Percentiles rank a stretch among this genome's conserved stretches.
phyloP scores from a whole-genome alignment of 1,140 invertebrate genomes.

The Thereuonema tuberculata region DNA sequence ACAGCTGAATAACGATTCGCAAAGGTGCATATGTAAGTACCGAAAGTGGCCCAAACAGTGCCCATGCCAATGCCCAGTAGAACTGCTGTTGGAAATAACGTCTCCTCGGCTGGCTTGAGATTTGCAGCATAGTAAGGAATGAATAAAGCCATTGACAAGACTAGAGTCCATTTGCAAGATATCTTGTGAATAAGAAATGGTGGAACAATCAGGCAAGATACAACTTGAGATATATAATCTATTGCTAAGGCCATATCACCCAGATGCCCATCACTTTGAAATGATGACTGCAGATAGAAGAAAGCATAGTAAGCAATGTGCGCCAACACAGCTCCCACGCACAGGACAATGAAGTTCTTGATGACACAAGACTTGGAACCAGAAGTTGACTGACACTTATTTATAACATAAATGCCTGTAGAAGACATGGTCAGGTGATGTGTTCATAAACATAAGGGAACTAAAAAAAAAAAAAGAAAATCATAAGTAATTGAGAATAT shows the following conservation, averaged over 20 bases:
- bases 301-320: slow-evolving; percentile 9
- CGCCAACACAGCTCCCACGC: slow-evolving; percentile 11
- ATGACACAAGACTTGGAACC: no score
- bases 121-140: slow-evolving; percentile 85
- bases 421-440: no score
- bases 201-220: slow-evolving; percentile 87
- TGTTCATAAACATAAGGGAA: no score
- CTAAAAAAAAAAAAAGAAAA: no score
- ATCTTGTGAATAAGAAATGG: slow-evolving; percentile 74
- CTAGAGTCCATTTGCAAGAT: slow-evolving; percentile 90
- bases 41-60: slow-evolving; percentile 40
- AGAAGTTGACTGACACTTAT: no score
- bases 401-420: no score
- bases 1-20: no score
- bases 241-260: slow-evolving; percentile 70
- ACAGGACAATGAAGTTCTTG: slow-evolving; percentile 6
- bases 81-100: slow-evolving; percentile 80
- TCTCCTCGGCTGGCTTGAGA: slow-evolving; percentile 77
- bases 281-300: slow-evolving; percentile 9
- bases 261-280: slow-evolving; percentile 43
- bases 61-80: slow-evolving; percentile 43
- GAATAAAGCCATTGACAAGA: slow-evolving; percentile 79
- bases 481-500: no score
- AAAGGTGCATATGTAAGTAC: slow-evolving; percentile 38
- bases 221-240: slow-evolving; percentile 72